phyloP scores from a whole-genome alignment of 2,888 invertebrate species.

The Tachina fera region DNA sequence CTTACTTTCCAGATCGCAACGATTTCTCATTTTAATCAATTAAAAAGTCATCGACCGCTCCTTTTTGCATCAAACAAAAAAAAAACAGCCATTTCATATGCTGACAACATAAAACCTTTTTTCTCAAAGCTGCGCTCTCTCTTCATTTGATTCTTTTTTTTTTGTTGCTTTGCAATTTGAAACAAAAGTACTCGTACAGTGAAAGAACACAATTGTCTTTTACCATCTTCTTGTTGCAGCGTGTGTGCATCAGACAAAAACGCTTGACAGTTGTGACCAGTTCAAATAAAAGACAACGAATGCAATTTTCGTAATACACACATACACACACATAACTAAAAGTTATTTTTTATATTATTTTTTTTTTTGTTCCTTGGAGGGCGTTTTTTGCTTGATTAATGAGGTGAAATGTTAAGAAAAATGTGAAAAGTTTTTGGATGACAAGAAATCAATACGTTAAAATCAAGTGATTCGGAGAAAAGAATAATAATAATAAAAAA shows the following conservation, averaged over 20 bases:
- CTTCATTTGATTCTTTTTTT: not conserved
- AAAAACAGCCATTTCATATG: constrained; percentile 43
- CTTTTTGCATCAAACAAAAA: constrained; percentile 60
- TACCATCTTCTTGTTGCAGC: constrained; percentile 43
- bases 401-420: constrained; percentile 82
- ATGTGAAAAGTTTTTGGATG: constrained; percentile 74
- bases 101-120: constrained; percentile 52
- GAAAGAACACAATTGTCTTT: constrained; percentile 59
- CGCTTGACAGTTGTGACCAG: constrained; percentile 71
- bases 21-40: constrained; percentile 82
- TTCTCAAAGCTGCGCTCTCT: not conserved
- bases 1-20: constrained; percentile 80
- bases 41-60: constrained; percentile 81
- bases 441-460: constrained; percentile 73
- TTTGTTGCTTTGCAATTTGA: constrained; percentile 9
- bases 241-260: constrained; percentile 75
- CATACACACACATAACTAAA: constrained; percentile 63
- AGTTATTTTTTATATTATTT: not conserved
- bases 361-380: constrained; percentile 29
- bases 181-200: constrained; percentile 49
- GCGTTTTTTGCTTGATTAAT: constrained; percentile 79
- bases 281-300: constrained; percentile 64
- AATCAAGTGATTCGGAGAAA: constrained; percentile 64
- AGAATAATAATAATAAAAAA: constrained; percentile 9
- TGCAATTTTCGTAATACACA: constrained; percentile 65